Evolutionary conservation across 2,797 vertebrate genomes (phyloP).

Genomic region (Morus bassanus): DNA sequence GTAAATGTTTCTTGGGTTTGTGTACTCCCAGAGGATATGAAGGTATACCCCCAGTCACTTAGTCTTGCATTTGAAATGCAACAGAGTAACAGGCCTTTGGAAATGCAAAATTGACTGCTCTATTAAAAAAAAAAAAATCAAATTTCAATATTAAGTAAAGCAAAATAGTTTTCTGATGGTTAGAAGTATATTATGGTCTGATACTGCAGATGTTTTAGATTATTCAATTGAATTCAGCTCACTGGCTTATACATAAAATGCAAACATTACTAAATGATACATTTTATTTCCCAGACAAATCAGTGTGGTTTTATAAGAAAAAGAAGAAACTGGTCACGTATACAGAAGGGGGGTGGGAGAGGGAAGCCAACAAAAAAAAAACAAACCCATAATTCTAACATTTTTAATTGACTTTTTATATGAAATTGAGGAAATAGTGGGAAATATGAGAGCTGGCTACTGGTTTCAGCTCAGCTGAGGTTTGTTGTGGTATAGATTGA

Average conservation of each 20-base stretch:
- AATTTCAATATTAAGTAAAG: not conserved
- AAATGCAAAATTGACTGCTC: not conserved
- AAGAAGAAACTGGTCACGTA: not conserved
- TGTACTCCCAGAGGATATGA: not conserved
- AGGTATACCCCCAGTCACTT: not conserved
- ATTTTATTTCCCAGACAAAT: not conserved
- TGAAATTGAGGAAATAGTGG: not conserved
- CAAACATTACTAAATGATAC: not conserved
- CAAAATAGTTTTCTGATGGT: not conserved
- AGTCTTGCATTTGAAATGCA: not conserved
- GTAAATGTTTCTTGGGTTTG: not conserved
- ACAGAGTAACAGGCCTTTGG: not conserved
- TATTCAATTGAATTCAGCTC: not conserved
- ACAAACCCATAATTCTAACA: not conserved
- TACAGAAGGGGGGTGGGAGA: no score
- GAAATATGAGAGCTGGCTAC: not conserved
- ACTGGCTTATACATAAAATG: not conserved
- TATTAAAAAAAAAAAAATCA: not conserved
- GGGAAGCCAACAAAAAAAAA: no score
- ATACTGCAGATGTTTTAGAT: not conserved
- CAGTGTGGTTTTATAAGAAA: not conserved
- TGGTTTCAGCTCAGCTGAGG: not conserved
- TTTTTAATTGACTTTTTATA: not conserved
- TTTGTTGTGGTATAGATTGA: not conserved
- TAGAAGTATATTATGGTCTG: not conserved